Evolutionary conservation across 2,888 invertebrate species (phyloP), one percentile per base, ranked within the genome.

Genomic region (Andrena flavipes): DNA sequence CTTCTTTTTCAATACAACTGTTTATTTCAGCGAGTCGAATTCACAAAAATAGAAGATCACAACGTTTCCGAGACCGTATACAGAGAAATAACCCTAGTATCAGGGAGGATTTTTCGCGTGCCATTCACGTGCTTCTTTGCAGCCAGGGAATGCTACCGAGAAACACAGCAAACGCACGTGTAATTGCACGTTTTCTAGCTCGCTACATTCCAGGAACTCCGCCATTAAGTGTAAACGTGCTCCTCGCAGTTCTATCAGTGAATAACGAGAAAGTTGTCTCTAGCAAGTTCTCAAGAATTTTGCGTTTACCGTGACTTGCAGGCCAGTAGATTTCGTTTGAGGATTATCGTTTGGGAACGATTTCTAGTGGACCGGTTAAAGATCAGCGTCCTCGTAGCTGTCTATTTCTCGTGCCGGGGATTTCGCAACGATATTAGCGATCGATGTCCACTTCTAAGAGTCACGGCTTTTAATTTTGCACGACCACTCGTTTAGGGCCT

Each of bases 211-310:
- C 56, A 13, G 13, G 42, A 42, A 70, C 29, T n/a, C 33, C 33
- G 29, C 23, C 42, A n/a, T 23, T 42, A 33, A 13, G 35, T 6
- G 49, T 26, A 51, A 71, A 51, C 62, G 62, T 35, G 33, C 42
- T 33, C 5, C 5, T 10, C 23, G 56, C 10, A 10, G 26, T 29
- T 29, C 42, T 54, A 48, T 56, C 63, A 72, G 56, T 48, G 56
- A 72, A 64, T 72, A 56, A 64, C 62, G 35, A 63, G 63, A 76
- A 73, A 72, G 33, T 73, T 76, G 64, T 76, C 30, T 42, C 4
- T 56, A 10, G 29, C 54, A 42, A 23, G 51, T 70, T 60, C 33
- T 49, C 60, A 20, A 10, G 16, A 33, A 49, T 33, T 73, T 33
- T 30, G 23, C 65, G 23, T 23, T 4, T 13, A 20, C 67, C 62